Evolutionary conservation across 2,797 vertebrate genomes (phyloP).

Genomic region (Enteromius mattozi): DNA sequence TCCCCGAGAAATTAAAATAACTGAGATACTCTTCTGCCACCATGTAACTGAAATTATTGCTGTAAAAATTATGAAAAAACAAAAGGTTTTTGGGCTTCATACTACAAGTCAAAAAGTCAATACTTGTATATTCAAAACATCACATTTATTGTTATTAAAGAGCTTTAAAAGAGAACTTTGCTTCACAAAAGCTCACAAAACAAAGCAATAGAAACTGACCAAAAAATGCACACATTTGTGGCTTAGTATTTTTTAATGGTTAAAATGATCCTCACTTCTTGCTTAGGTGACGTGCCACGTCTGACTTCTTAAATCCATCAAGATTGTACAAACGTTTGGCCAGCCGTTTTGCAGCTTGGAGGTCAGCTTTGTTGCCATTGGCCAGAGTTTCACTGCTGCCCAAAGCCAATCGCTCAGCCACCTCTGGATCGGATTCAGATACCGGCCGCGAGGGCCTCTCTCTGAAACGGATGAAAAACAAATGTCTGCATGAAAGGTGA

Average conservation of each 20-base stretch:
- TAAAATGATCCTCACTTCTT: constrained; percentile 85
- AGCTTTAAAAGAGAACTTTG: background rate
- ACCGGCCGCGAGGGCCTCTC: constrained; percentile 77
- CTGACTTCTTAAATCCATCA: constrained; percentile 94
- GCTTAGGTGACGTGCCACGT: constrained; percentile 91
- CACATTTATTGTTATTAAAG: background rate
- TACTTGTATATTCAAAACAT: background rate
- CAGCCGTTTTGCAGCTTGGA: constrained; percentile 89
- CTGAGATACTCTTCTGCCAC: constrained; percentile 94
- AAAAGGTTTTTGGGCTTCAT: background rate
- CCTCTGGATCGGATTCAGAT: constrained; percentile 83
- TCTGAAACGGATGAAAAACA: constrained; percentile 67
- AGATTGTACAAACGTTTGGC: constrained; percentile 92
- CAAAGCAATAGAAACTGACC: background rate
- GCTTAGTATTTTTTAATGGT: background rate
- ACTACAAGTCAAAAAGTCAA: background rate
- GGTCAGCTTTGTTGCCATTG: constrained; percentile 88
- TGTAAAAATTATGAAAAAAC: constrained; percentile 62
- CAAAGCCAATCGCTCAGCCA: constrained; percentile 85
- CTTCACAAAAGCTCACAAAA: background rate
- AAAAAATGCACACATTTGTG: background rate
- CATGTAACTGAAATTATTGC: constrained; percentile 95
- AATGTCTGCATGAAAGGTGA: background rate
- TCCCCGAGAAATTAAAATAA: constrained; percentile 89
- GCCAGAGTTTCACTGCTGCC: constrained; percentile 84